Conservation (phyloP, 2,113 vertebrate species). For the Sebastes fasciatus region DNA sequence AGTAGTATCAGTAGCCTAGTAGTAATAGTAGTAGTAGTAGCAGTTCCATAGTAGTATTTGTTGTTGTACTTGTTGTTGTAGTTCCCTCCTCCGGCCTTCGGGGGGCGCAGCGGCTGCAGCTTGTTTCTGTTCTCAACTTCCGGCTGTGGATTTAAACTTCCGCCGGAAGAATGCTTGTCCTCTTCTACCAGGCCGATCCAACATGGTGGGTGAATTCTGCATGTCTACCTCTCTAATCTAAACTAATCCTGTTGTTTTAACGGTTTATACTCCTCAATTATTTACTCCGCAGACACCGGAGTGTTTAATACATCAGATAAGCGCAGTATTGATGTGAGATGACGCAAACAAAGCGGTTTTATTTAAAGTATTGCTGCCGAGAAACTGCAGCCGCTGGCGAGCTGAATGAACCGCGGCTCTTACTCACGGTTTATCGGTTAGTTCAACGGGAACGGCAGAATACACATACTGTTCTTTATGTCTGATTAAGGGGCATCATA, state of each 20-base stretch:
- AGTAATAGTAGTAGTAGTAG: too few species aligned
- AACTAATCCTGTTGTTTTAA: conserved; percentile 51
- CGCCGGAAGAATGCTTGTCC: conserved; percentile 75
- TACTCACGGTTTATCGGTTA: accelerated
- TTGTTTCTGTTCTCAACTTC: neutral
- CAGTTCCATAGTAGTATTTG: too few species aligned
- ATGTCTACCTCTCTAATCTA: conserved; percentile 52
- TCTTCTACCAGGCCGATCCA: conserved; percentile 81
- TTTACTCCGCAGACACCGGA: accelerated
- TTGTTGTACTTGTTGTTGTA: conserved; percentile 30
- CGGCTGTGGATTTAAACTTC: conserved; percentile 47
- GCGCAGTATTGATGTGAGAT: conserved; percentile 26
- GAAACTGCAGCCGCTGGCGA: conserved; percentile 5
- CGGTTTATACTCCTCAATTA: accelerated
- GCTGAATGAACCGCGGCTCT: neutral
- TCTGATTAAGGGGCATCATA: too few species aligned
- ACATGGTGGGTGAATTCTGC: conserved; percentile 88
- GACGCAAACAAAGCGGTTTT: accelerated
- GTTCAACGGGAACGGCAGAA: accelerated
- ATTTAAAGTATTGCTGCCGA: neutral
- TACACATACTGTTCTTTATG: accelerated
- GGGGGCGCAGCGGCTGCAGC: neutral
- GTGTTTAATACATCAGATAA: accelerated
- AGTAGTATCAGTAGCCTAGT: too few species aligned
- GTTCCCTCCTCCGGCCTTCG: neutral